Percentiles rank a stretch among this genome's conserved stretches.
These are phyloP conservation scores for Leptinotarsa defecta DNA, from an alignment of 1,140 invertebrate genomes.

Conservation along the genomic window DNA sequence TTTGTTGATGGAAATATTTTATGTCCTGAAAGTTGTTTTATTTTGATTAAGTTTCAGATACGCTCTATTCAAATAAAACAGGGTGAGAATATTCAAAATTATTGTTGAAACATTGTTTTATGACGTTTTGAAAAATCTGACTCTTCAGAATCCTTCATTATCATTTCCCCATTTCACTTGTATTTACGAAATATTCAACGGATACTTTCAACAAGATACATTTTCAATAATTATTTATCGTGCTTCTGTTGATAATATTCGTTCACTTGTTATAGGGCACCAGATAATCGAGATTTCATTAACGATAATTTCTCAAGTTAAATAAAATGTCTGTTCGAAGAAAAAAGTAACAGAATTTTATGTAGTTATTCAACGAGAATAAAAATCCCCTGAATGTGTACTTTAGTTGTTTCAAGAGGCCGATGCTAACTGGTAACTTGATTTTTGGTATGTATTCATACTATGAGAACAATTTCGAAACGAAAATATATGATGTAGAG, in stretches of 20 bases:
- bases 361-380: slow-evolving; percentile 24
- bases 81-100: too few species aligned
- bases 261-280: slow-evolving; percentile 40
- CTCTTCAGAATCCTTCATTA: neutral
- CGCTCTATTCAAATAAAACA: slow-evolving; percentile 12
- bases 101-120: too few species aligned
- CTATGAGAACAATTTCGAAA: slow-evolving; percentile 17
- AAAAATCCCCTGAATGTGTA: neutral
- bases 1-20: slow-evolving; percentile 17
- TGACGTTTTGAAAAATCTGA: neutral
- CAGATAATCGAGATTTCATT: slow-evolving; percentile 31
- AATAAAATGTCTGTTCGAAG: neutral
- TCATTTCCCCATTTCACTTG: neutral
- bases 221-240: neutral
- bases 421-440: neutral
- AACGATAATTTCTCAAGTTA: neutral
- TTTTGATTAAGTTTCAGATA: slow-evolving; percentile 25
- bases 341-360: slow-evolving; percentile 14
- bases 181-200: slow-evolving; percentile 20
- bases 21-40: slow-evolving; percentile 23
- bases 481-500: slow-evolving; percentile 40
- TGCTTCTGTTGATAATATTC: slow-evolving; percentile 36
- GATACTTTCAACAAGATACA: slow-evolving; percentile 32
- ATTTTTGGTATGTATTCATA: neutral
- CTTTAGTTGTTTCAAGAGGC: neutral